Evolutionary conservation across 2,888 invertebrate species (phyloP).

Genomic region (Dendrolimus pini): DNA sequence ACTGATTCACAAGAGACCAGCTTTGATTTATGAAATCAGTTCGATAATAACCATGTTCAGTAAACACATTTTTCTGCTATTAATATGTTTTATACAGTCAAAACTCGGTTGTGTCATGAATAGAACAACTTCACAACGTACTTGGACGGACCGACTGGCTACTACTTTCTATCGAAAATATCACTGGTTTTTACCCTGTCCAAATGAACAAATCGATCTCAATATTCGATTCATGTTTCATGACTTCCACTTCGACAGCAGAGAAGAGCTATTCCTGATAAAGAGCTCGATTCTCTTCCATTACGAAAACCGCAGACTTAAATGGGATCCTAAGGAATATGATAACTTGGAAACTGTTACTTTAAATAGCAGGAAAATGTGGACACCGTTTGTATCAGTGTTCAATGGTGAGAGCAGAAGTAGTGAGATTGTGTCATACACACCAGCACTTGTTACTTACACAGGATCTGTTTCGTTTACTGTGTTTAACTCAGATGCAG

Average conservation of each 20-base stretch:
- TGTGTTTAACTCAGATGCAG: background rate
- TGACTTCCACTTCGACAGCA: slow-evolving; percentile 24
- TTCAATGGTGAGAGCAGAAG: too few species aligned
- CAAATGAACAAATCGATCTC: slow-evolving; percentile 12
- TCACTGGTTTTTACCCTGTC: slow-evolving; percentile 1
- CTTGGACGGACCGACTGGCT: slow-evolving; percentile 20
- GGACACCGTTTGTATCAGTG: slow-evolving; percentile 20
- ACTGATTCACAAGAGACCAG: too few species aligned
- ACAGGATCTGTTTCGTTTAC: too few species aligned
- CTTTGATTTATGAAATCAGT: too few species aligned
- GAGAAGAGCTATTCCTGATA: slow-evolving; percentile 14
- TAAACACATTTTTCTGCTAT: background rate
- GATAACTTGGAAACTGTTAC: slow-evolving; percentile 17
- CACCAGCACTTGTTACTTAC: slow-evolving; percentile 1
- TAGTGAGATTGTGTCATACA: background rate
- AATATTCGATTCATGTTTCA: slow-evolving; percentile 21
- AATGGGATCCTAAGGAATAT: slow-evolving; percentile 30
- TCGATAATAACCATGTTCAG: too few species aligned
- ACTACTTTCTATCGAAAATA: slow-evolving; percentile 10
- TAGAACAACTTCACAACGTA: slow-evolving; percentile 11
- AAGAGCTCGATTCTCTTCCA: slow-evolving; percentile 9
- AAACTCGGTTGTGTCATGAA: slow-evolving; percentile 10
- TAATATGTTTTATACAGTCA: background rate
- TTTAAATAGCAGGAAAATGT: slow-evolving; percentile 11
- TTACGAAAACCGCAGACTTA: slow-evolving; percentile 27